Percentiles rank a stretch among this genome's conserved stretches.
Evolutionary conservation across 2,113 vertebrate genomes (phyloP).

Genomic region (Hystrix brachyura): DNA sequence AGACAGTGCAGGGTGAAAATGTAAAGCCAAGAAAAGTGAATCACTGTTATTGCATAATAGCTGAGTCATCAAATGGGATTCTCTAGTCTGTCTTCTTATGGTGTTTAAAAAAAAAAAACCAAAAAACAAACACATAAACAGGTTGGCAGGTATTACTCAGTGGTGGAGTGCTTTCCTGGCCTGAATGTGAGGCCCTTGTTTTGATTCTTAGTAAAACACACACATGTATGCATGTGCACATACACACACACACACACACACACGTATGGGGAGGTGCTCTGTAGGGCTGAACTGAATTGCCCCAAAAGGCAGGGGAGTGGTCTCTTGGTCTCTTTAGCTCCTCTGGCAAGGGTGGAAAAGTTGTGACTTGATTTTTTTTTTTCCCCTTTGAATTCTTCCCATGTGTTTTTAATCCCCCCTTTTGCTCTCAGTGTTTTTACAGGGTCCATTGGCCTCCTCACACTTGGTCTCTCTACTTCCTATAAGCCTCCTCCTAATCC

Average conservation of each 20-base stretch:
- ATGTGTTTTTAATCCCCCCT: not conserved
- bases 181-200: not conserved
- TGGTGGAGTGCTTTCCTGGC: not conserved
- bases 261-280: not conserved
- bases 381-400: not conserved
- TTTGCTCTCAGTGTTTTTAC: not conserved
- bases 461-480: not conserved
- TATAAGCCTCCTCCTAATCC: not conserved
- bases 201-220: not conserved
- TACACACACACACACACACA: not conserved
- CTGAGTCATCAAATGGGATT: slow-evolving; percentile 55
- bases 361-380: not conserved
- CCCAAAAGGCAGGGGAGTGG: not conserved
- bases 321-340: not conserved
- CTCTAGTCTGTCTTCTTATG: not conserved
- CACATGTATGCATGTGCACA: not conserved
- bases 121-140: not conserved
- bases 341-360: slow-evolving; percentile 4
- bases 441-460: not conserved
- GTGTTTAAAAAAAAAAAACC: not conserved
- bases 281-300: not conserved
- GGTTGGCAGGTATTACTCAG: not conserved
- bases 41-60: slow-evolving; percentile 58
- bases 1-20: slow-evolving; percentile 14
- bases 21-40: slow-evolving; percentile 28